Percentiles rank a stretch among this genome's conserved stretches.
These are phyloP conservation scores for Drosophila auraria DNA, from an alignment of 1,140 invertebrate genomes.

Conservation along the genomic window DNA sequence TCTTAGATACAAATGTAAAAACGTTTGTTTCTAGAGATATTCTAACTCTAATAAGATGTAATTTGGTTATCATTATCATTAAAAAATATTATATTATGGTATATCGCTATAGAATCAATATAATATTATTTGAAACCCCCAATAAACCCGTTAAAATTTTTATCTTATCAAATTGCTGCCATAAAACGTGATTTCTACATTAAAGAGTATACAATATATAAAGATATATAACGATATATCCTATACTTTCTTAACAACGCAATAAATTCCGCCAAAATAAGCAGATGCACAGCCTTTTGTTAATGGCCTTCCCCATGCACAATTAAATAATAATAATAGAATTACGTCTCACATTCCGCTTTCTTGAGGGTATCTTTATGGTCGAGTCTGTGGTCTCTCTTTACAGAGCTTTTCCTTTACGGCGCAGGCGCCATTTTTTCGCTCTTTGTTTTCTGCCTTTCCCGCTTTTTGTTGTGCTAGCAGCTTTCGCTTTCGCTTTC, in stretches of 20 bases:
- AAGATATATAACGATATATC: not conserved
- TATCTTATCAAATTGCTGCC: not conserved
- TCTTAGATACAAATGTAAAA: not conserved
- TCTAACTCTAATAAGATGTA: not conserved
- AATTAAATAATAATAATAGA: not conserved
- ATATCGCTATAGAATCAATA: not conserved
- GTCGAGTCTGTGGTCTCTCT: not conserved
- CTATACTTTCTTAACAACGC: not conserved
- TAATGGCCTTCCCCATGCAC: not conserved
- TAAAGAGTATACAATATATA: not conserved
- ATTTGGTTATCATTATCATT: too few relatives aligned
- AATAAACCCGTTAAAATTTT: not conserved
- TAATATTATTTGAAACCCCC: not conserved
- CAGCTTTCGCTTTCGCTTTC: constrained; percentile 40
- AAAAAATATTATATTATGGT: too few relatives aligned
- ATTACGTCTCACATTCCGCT: not conserved
- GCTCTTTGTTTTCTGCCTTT: constrained; percentile 5
- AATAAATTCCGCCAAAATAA: not conserved
- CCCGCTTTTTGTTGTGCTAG: constrained; percentile 50
- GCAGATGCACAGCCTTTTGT: not conserved
- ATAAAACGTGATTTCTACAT: not conserved
- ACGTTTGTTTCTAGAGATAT: not conserved
- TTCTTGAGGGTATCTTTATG: constrained; percentile 7
- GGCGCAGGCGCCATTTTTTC: constrained; percentile 31
- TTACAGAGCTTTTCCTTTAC: not conserved